Conservation (phyloP, 1,140 invertebrate genomes). For the Kradibia gibbosae region DNA sequence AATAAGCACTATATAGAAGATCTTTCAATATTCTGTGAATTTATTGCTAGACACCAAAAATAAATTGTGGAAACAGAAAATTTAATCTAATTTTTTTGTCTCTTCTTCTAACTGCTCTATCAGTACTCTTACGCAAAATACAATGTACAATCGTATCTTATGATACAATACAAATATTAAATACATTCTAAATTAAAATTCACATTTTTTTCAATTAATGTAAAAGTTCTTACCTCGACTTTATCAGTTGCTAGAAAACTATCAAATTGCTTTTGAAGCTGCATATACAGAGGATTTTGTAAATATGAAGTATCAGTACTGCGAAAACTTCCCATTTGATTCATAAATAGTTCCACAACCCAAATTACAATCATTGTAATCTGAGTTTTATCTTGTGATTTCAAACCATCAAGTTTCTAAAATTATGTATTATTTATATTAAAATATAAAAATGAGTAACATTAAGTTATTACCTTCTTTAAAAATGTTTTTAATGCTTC, state of each 20-base stretch:
- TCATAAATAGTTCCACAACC: conserved; percentile 93
- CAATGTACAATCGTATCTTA: too few species aligned
- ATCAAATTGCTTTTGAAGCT: conserved; percentile 87
- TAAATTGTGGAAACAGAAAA: too few species aligned
- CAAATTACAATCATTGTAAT: conserved; percentile 94
- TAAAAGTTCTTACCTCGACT: conserved; percentile 70
- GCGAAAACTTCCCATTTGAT: conserved; percentile 83
- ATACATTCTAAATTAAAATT: too few species aligned
- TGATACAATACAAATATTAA: too few species aligned
- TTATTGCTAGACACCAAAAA: too few species aligned
- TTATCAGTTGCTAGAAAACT: conserved; percentile 78
- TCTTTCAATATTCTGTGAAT: too few species aligned
- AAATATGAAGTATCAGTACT: conserved; percentile 68
- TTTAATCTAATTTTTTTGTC: too few species aligned
- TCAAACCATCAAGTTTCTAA: conserved; percentile 75
- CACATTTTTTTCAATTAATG: too few species aligned
- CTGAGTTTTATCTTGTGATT: conserved; percentile 82
- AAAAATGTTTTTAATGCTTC: conserved; percentile 91
- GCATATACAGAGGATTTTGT: conserved; percentile 73
- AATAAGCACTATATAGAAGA: too few species aligned
- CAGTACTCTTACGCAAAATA: too few species aligned
- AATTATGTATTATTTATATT: conserved; percentile 15
- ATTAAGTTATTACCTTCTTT: conserved; percentile 74
- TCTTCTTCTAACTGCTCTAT: too few species aligned
- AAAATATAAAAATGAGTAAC: not conserved